These are phyloP conservation scores for Hipposideros armiger DNA, from an alignment of 2,113 vertebrate species.

Conservation along the genomic window DNA sequence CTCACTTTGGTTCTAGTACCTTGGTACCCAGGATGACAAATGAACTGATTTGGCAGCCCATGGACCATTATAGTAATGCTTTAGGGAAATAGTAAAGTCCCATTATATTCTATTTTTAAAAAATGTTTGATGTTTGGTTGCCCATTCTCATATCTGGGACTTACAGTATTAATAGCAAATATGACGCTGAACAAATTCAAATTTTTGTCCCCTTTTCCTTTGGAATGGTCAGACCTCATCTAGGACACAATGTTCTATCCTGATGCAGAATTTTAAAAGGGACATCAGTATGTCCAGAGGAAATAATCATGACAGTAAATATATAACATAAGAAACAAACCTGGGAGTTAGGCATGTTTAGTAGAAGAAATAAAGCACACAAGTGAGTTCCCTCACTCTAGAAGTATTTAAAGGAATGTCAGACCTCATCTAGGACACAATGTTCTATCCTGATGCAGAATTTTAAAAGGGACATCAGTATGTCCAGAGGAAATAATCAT, in stretches of 20 bases:
- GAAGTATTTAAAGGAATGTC: background rate
- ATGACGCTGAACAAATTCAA: background rate
- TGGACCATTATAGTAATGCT: background rate
- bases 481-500: background rate
- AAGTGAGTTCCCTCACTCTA: background rate
- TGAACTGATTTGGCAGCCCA: background rate
- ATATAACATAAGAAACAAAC: slow-evolving; percentile 1
- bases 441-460: background rate
- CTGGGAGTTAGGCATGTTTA: background rate
- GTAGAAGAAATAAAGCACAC: background rate
- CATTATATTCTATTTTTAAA: background rate
- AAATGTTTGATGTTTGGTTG: background rate
- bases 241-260: background rate
- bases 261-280: slow-evolving; percentile 26
- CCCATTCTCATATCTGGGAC: background rate
- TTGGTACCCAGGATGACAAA: background rate
- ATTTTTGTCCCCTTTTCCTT: background rate
- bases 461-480: background rate
- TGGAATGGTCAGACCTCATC: background rate
- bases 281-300: background rate
- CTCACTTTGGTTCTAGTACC: background rate
- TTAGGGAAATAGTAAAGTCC: background rate
- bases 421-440: background rate
- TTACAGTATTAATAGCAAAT: background rate
- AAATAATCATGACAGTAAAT: background rate